Percentiles rank a stretch among this genome's conserved stretches.
Evolutionary conservation across 2,113 vertebrate species (phyloP).

Genomic region (Physeter macrocephalus): DNA sequence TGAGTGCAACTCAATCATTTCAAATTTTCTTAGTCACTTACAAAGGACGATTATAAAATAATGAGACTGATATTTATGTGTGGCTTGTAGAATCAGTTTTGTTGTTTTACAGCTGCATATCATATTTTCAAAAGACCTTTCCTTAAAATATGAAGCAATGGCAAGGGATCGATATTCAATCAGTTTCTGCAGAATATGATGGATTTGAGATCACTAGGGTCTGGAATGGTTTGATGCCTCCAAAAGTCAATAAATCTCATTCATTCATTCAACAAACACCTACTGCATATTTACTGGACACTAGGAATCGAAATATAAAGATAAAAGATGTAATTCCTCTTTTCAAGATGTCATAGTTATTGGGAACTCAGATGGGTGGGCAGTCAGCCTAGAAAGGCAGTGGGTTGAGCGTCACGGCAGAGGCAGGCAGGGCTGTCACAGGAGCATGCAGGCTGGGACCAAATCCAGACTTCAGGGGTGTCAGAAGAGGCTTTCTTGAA

Average conservation of each 20-base stretch:
- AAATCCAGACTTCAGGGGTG: neutral
- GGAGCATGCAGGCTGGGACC: too few relatives aligned
- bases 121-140: constrained; percentile 10
- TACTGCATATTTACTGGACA: neutral
- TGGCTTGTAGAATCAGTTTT: neutral
- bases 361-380: neutral
- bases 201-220: constrained; percentile 39
- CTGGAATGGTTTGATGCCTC: constrained; percentile 13
- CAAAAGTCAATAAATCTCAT: constrained; percentile 35
- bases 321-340: neutral
- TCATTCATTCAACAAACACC: constrained; percentile 40
- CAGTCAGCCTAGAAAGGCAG: neutral
- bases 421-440: neutral
- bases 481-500: neutral
- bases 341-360: neutral
- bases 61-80: neutral
- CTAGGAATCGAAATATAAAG: neutral
- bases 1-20: neutral
- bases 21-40: neutral
- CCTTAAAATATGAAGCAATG: constrained; percentile 27
- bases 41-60: constrained; percentile 21
- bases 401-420: neutral
- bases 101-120: constrained; percentile 20
- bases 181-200: constrained; percentile 38
- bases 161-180: constrained; percentile 27